phyloP scores from a whole-genome alignment of 2,113 vertebrate species.

The Ranitomeya imitator region DNA sequence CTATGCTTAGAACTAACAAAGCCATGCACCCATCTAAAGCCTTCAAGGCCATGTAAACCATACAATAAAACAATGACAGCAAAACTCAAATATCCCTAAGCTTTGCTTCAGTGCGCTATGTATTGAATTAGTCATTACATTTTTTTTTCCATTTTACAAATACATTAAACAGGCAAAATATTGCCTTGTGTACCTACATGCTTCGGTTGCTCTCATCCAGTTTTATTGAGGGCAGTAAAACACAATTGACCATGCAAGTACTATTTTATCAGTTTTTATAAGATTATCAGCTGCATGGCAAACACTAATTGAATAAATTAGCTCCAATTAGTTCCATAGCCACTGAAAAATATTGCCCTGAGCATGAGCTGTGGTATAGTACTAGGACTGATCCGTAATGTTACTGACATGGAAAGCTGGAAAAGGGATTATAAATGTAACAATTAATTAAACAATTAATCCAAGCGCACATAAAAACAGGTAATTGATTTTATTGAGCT shows the following conservation, averaged over 20 bases:
- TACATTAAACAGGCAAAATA: constrained; percentile 11
- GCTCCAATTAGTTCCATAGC: background rate
- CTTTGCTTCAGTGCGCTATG: background rate
- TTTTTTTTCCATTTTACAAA: background rate
- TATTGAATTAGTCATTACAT: background rate
- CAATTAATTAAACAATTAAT: background rate
- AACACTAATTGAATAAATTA: constrained; percentile 41
- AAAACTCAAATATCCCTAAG: background rate
- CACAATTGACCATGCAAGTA: constrained; percentile 30
- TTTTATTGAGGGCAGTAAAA: constrained; percentile 34
- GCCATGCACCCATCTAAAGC: background rate
- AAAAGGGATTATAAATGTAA: background rate
- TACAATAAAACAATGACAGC: background rate
- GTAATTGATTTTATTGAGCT: background rate
- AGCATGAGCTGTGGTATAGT: background rate
- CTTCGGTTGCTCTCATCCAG: constrained; percentile 18
- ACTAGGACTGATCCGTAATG: background rate
- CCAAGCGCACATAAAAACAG: background rate
- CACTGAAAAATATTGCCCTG: background rate
- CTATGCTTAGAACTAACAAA: background rate
- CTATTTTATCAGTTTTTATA: constrained; percentile 38
- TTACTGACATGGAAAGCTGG: background rate
- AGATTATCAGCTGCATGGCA: constrained; percentile 18
- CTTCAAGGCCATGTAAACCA: background rate
- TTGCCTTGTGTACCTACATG: background rate